Base-by-base conservation (phyloP, 2,888 invertebrate genomes). In the Laothoe populi region DNA sequence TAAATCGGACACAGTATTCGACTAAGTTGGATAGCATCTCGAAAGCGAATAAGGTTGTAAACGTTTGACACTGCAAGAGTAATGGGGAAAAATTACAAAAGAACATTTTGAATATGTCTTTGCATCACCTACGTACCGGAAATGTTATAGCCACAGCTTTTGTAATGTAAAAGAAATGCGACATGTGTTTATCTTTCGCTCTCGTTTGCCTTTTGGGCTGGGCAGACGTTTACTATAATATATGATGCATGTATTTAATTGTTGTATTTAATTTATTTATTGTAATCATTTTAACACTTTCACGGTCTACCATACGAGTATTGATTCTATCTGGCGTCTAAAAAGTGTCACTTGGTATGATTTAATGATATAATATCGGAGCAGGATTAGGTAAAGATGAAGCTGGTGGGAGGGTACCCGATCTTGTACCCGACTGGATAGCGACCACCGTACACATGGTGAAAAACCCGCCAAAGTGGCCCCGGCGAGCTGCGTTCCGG, bases 121-220 rank as follows among this genome's bases (percentile, higher is more conserved):
- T 53, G 53, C 53, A 53, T 53, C 35, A 53, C 53, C 53, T 16
- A 19, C 31, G 53, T 31, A 53, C 4, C 11, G 35, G 11, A 11
- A 19, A 31, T 7, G 1, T 35, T 31, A 19, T 16, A 11, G 19
- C 16, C 44, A 19, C 19, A 11, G n/a, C 11, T 53, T 46, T n/a
- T 13, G 26, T 13, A 46, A 48, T 26, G n/a, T 53, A 23, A 21
- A 21, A 24, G 24, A 53, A 53, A 31, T 16, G 19, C 53, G 35
- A 31, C 53, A 19, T 53, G 35, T 31, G n/a, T 53, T 53, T 31
- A 1, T 35, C 19, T 53, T 53, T 53, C 53, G 31, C 31, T 35
- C 16, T 35, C 53, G 35, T 31, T 49, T 19, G 11, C 35, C 19
- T 19, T 16, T 0, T 5, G 16, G 31, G 19, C 35, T 19, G 19